A percentile compares a stretch with the other conserved stretches of the same genome.
phyloP scores from a whole-genome alignment of 2,888 invertebrate species.

The Eilema caniola region DNA sequence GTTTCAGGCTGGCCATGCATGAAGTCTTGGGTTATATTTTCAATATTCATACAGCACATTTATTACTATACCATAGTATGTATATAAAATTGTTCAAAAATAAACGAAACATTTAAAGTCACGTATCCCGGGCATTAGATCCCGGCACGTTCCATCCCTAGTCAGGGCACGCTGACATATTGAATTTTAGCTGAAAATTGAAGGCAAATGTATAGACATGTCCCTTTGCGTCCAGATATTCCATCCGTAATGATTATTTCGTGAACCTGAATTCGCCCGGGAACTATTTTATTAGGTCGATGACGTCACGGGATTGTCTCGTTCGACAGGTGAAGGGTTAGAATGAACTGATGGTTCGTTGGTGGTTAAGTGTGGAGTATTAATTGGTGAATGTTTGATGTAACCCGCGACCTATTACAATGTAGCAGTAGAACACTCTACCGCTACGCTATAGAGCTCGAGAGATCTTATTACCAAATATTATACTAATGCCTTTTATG shows the following conservation, averaged over 20 bases:
- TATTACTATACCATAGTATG: too few relatives aligned
- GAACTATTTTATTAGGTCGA: constrained; percentile 24
- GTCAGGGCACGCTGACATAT: constrained; percentile 51
- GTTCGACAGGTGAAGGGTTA: constrained; percentile 11
- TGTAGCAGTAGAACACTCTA: too few relatives aligned
- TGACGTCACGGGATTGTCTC: constrained; percentile 21
- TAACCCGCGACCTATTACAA: background rate
- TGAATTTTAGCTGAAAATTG: constrained; percentile 56
- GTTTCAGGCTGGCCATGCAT: too few relatives aligned
- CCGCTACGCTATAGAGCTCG: too few relatives aligned
- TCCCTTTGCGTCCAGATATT: constrained; percentile 31
- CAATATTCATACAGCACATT: background rate
- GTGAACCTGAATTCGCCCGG: constrained; percentile 21
- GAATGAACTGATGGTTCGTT: constrained; percentile 13
- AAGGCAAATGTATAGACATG: constrained; percentile 38
- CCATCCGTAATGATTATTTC: constrained; percentile 35
- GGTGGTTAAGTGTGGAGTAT: constrained; percentile 7
- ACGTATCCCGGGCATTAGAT: background rate
- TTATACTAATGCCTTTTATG: too few relatives aligned
- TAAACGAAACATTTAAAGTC: constrained; percentile 2
- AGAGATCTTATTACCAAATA: too few relatives aligned
- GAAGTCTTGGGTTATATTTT: background rate
- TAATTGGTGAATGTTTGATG: constrained; percentile 16
- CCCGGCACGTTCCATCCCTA: constrained; percentile 32
- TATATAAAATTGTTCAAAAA: background rate